Evolutionary conservation across 2,797 vertebrate species (phyloP).

Genomic region (Mallotus villosus): DNA sequence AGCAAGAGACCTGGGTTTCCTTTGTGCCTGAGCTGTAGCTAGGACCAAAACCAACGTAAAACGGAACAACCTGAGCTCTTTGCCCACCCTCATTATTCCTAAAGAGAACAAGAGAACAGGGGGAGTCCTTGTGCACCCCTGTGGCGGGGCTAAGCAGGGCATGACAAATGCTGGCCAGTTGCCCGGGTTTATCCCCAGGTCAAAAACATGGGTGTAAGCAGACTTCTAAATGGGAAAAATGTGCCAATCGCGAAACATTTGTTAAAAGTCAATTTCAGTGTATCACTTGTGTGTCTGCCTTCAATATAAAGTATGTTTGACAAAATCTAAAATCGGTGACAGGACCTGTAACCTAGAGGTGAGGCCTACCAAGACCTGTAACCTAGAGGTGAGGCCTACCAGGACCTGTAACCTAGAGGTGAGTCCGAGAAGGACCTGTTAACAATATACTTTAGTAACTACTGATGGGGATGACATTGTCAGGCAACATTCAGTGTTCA

Average conservation of each 20-base stretch:
- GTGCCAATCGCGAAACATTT: no score
- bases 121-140: neutral
- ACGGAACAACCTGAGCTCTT: neutral
- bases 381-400: no score
- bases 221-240: neutral
- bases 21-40: no score
- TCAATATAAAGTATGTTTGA: neutral
- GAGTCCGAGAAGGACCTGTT: constrained; percentile 16
- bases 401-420: constrained; percentile 24
- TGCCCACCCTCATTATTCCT: neutral
- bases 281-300: constrained; percentile 3
- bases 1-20: no score
- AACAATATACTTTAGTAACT: constrained; percentile 21
- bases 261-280: no score
- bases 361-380: constrained; percentile 14
- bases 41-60: no score
- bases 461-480: constrained; percentile 22
- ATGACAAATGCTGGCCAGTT: no score
- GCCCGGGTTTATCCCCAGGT: no score
- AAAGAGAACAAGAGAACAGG: neutral
- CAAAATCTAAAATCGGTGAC: no score
- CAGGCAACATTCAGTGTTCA: constrained; percentile 8
- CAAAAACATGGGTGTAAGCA: no score
- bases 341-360: constrained; percentile 30
- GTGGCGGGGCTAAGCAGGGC: no score